Percentiles rank a stretch among this genome's conserved stretches.
Evolutionary conservation across 53 echinoderm and acorn worm species (phyloP).

Genomic region (Paracentrotus lividus): DNA sequence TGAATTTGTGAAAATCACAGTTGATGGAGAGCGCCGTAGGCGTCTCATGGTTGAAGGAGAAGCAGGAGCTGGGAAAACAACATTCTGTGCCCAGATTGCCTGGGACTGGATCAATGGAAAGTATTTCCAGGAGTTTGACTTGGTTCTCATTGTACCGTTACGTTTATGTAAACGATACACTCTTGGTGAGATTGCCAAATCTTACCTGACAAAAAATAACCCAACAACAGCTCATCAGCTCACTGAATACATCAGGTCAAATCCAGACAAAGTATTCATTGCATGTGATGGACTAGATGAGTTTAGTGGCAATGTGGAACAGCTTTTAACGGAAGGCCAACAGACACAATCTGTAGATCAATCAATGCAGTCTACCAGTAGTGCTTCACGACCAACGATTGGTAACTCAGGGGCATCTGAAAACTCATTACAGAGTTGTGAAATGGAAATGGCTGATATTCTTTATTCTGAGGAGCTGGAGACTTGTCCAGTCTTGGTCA

Average conservation of each 20-base stretch:
- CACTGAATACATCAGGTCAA: not conserved
- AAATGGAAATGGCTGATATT: too few species aligned
- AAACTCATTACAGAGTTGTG: too few species aligned
- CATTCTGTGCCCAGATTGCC: not conserved
- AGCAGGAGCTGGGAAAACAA: not conserved
- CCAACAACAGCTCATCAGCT: not conserved
- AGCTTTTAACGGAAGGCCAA: too few species aligned
- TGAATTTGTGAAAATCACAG: not conserved
- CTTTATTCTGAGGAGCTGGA: too few species aligned
- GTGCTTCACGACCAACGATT: too few species aligned
- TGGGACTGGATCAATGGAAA: conserved; percentile 17
- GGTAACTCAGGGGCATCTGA: too few species aligned
- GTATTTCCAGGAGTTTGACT: not conserved
- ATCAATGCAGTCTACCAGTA: too few species aligned
- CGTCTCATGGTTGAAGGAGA: not conserved
- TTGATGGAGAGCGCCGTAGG: not conserved
- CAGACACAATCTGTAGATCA: too few species aligned
- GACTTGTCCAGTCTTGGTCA: not conserved
- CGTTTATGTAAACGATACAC: not conserved
- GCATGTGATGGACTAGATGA: conserved; percentile 21
- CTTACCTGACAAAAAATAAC: not conserved
- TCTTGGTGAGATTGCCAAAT: not conserved
- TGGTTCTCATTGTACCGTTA: not conserved
- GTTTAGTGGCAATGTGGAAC: not conserved
- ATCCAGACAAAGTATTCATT: not conserved